phyloP scores from a whole-genome alignment of 2,888 invertebrate genomes.

The Oscheius myriophilus region DNA sequence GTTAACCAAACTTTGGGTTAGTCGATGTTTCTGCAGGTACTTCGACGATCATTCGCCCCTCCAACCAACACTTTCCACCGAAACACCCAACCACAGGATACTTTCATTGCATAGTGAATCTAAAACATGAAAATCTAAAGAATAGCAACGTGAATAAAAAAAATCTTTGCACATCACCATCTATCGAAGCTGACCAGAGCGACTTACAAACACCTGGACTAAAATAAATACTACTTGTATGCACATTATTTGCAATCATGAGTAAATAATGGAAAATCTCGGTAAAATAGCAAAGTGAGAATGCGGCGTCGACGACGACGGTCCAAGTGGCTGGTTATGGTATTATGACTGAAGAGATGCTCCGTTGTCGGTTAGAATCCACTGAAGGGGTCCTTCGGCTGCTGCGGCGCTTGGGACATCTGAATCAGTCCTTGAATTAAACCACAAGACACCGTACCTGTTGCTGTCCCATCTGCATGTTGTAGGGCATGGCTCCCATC shows the following conservation, averaged over 20 bases:
- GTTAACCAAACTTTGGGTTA: no score
- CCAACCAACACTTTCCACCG: no score
- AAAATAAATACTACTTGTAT: conserved; percentile 14
- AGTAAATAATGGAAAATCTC: no score
- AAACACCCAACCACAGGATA: no score
- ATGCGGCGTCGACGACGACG: neutral
- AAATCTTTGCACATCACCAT: conserved; percentile 1
- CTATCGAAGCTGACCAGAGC: neutral
- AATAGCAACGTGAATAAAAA: neutral
- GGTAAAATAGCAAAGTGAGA: neutral
- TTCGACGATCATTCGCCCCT: no score
- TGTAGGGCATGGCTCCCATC: conserved; percentile 13
- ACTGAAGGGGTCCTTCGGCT: conserved; percentile 32
- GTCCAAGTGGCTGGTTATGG: neutral
- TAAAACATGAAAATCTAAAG: no score
- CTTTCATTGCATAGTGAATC: no score
- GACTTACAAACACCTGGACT: neutral
- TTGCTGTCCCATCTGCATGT: conserved; percentile 16
- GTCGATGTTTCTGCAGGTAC: no score
- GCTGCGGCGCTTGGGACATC: conserved; percentile 15
- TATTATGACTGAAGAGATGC: conserved; percentile 11
- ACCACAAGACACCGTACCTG: conserved; percentile 1
- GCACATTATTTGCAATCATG: conserved; percentile 13
- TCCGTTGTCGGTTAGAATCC: conserved; percentile 12
- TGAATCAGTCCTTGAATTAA: neutral